Conservation (phyloP, 2,888 invertebrate species). For the Macropis europaea region DNA sequence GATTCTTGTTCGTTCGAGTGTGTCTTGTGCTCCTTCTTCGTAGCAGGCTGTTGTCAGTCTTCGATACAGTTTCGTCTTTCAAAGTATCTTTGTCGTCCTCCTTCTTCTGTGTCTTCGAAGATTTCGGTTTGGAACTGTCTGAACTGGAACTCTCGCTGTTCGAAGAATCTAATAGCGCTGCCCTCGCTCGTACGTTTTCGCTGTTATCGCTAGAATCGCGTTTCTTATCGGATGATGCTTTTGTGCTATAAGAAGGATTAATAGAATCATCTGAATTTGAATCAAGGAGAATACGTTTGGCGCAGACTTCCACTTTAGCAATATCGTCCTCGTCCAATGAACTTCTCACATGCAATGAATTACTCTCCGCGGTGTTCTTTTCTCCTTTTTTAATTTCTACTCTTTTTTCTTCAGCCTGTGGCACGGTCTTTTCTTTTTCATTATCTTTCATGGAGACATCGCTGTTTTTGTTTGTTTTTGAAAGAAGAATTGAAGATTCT, state of each 20-base stretch:
- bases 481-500: neutral
- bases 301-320: constrained; percentile 14
- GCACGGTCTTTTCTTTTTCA: neutral
- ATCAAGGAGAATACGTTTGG: constrained; percentile 47
- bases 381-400: too few species aligned
- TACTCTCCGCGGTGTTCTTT: neutral
- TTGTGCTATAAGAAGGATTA: neutral
- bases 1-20: constrained; percentile 55
- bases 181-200: constrained; percentile 8
- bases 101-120: neutral
- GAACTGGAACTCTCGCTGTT: constrained; percentile 32
- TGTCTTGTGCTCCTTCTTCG: constrained; percentile 31
- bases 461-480: neutral
- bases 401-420: neutral
- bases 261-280: constrained; percentile 56
- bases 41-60: neutral
- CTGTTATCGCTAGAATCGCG: neutral
- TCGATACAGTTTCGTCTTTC: neutral
- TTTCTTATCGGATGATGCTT: neutral
- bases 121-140: neutral
- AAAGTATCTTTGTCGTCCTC: neutral
- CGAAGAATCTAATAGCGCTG: constrained; percentile 29
- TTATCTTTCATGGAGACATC: neutral
- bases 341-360: neutral
- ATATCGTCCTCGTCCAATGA: neutral